Conservation (phyloP, 2,888 invertebrate genomes). For the Melanargia galathea region DNA sequence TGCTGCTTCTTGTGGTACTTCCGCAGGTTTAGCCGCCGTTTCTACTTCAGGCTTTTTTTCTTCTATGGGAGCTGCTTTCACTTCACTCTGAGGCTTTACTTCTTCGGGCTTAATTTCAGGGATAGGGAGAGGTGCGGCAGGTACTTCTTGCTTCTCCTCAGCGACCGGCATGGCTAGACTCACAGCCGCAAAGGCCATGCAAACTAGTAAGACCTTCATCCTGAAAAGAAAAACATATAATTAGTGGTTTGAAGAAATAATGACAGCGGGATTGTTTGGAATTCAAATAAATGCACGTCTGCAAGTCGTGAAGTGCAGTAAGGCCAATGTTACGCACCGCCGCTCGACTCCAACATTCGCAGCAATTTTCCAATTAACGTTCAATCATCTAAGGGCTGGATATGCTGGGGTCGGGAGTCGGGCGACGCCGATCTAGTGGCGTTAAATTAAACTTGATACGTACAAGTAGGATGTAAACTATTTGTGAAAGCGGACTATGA, state of each 20-base stretch:
- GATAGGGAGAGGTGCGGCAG: slow-evolving; percentile 47
- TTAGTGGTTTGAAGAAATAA: slow-evolving; percentile 62
- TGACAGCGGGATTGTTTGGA: slow-evolving; percentile 50
- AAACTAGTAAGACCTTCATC: slow-evolving; percentile 85
- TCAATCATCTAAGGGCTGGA: slow-evolving; percentile 72
- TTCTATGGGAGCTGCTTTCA: slow-evolving; percentile 47
- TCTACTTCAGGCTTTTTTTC: slow-evolving; percentile 42
- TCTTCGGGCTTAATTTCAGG: slow-evolving; percentile 49
- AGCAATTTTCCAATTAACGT: slow-evolving; percentile 78
- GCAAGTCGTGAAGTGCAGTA: slow-evolving; percentile 69
- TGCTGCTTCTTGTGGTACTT: slow-evolving; percentile 51
- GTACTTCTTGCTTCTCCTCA: slow-evolving; percentile 62
- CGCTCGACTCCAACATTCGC: slow-evolving; percentile 58
- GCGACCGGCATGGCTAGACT: slow-evolving; percentile 84
- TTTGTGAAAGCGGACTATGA: slow-evolving; percentile 63
- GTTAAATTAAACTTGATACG: slow-evolving; percentile 61
- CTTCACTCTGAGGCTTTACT: slow-evolving; percentile 49
- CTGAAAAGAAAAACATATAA: slow-evolving; percentile 70
- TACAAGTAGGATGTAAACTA: slow-evolving; percentile 73
- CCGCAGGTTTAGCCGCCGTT: slow-evolving; percentile 49
- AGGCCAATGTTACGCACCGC: slow-evolving; percentile 79
- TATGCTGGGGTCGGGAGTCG: slow-evolving; percentile 52
- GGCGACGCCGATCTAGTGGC: slow-evolving; percentile 58
- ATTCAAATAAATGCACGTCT: slow-evolving; percentile 64
- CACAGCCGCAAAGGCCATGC: slow-evolving; percentile 81